Conservation (phyloP, 2,888 invertebrate genomes). For the Macaria liturata region DNA sequence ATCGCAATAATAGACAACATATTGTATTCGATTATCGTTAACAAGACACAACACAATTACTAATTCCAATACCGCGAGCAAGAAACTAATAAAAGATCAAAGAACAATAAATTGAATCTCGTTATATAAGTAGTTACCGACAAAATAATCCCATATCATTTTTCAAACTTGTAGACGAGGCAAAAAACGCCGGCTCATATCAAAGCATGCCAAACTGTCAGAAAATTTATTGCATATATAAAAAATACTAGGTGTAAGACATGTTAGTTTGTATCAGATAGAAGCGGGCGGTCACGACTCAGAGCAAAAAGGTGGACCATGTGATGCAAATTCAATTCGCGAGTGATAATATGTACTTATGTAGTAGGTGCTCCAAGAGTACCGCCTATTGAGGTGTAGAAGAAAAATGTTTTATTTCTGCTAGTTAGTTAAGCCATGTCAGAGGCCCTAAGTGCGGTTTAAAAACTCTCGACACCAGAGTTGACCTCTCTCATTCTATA, state of each 20-base stretch:
- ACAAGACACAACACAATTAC: too few relatives aligned
- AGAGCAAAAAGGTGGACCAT: slow-evolving; percentile 40
- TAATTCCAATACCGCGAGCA: too few relatives aligned
- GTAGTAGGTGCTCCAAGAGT: slow-evolving; percentile 11
- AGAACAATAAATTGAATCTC: slow-evolving; percentile 22
- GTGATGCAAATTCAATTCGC: slow-evolving; percentile 53
- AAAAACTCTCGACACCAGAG: too few relatives aligned
- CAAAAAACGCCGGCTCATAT: slow-evolving; percentile 30
- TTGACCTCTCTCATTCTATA: too few relatives aligned
- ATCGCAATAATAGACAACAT: too few relatives aligned
- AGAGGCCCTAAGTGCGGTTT: too few relatives aligned
- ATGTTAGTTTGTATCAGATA: slow-evolving; percentile 29
- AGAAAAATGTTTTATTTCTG: too few relatives aligned
- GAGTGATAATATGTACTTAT: slow-evolving; percentile 14
- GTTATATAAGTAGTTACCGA: slow-evolving; percentile 4
- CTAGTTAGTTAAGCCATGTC: too few relatives aligned
- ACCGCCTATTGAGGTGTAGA: slow-evolving; percentile 3
- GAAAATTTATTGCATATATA: slow-evolving; percentile 42
- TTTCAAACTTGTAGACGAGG: slow-evolving; percentile 28
- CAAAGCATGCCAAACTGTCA: slow-evolving; percentile 43
- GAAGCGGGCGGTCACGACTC: slow-evolving; percentile 46
- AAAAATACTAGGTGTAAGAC: slow-evolving; percentile 37
- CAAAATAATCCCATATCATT: slow-evolving; percentile 31
- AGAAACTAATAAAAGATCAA: slow-evolving; percentile 9
- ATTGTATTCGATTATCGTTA: too few relatives aligned